Evolutionary conservation across 1,140 invertebrate species (phyloP), one percentile per base, ranked within the genome.

Genomic region (Habropoda laboriosa): DNA sequence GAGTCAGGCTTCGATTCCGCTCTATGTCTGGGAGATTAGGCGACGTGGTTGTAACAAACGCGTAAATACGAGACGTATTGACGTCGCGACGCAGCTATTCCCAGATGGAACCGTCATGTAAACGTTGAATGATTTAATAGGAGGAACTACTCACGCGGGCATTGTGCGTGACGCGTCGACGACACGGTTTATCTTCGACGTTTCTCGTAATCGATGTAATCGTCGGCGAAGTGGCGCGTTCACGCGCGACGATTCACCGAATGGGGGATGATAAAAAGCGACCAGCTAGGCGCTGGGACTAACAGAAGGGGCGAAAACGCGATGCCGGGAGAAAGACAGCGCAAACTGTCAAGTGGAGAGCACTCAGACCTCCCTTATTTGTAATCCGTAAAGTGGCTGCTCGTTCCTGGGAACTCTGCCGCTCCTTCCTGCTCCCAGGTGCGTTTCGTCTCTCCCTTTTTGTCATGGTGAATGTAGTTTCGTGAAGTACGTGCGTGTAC

Each of bases 321-420:
- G 27, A 67, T 24, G 64, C 21, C 32, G 64, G 47, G 35, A 68
- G 30, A 53, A 51, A 68, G 64, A 68, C 42, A 68, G 35, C 42
- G 63, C 63, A 27, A 66, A 67, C 63, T 66, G 63, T 66, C 63
- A 30, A 47, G 42, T 49, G 42, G 42, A 67, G 45, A 67, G 64
- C 30, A 32, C 64, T 67, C 24, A 35, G 64, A 67, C 27, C 42
- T 7, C 64, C 30, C 12, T 67, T 67, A 49, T 67, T 49, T 67
- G 42, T 67, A 49, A 67, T 67, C 42, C 64, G 32, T 47, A 67
- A 67, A 67, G 64, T 49, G 45, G 64, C 45, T 32, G 45, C 40
- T 38, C 40, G 64, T 47, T 30, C 21, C 38, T 8, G n/a, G 16
- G 42, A 47, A 47, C 60, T 40, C n/a, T 16, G 13, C 32, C 35